These are phyloP conservation scores for Opisthocomus hoazin DNA, from an alignment of 2,113 vertebrate genomes.

Conservation along the genomic window DNA sequence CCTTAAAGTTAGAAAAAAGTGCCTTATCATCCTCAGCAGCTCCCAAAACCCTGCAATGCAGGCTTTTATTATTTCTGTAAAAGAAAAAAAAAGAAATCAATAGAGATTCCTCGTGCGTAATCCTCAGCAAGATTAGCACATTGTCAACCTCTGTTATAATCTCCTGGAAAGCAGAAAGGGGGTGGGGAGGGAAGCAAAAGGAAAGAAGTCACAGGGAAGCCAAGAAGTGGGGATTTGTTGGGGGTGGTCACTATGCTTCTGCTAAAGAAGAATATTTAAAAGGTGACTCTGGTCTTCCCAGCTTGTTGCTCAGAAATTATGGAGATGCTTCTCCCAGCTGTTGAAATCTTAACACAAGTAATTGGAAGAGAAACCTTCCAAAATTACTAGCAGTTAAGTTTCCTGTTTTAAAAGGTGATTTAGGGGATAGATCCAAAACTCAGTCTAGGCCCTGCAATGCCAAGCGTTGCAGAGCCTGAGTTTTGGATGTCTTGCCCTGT, in stretches of 20 bases:
- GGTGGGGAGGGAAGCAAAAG: accelerated
- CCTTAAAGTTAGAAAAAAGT: slow-evolving; percentile 14
- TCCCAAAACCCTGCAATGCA: slow-evolving; percentile 53
- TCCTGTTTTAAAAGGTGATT: not conserved
- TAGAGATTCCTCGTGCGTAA: slow-evolving; percentile 35
- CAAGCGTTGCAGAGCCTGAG: not conserved
- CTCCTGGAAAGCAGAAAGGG: slow-evolving; percentile 27
- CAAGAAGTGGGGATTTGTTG: not conserved
- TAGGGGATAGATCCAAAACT: not conserved
- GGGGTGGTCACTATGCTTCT: not conserved
- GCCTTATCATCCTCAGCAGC: slow-evolving; percentile 41
- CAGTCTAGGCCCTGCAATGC: not conserved
- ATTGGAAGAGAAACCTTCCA: not conserved
- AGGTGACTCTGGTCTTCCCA: not conserved
- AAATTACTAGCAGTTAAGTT: too few species aligned
- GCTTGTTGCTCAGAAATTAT: not conserved
- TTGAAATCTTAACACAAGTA: not conserved
- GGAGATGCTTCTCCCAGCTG: not conserved
- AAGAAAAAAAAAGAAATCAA: slow-evolving; percentile 38
- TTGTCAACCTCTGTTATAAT: slow-evolving; percentile 24
- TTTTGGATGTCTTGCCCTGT: not conserved
- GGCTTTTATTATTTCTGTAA: slow-evolving; percentile 45
- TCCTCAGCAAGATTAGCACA: slow-evolving; percentile 53
- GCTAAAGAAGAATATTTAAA: not conserved
- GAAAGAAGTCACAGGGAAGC: not conserved